phyloP scores from a whole-genome alignment of 2,113 vertebrate genomes.

The Sphyrna mokarran region DNA sequence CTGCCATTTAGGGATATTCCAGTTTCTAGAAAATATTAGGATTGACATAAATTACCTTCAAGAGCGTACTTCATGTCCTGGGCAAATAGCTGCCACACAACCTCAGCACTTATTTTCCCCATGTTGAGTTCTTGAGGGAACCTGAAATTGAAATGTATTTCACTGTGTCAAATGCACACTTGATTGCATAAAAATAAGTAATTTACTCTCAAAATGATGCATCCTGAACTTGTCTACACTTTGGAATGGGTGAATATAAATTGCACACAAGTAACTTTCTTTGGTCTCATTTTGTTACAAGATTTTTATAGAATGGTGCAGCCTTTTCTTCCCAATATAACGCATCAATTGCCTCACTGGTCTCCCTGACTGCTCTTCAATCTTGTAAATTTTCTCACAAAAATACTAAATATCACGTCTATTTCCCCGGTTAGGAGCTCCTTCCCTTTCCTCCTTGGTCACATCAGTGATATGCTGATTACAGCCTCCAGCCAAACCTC shows the following conservation, averaged over 20 bases:
- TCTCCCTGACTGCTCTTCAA: too few species aligned
- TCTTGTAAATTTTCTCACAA: not conserved
- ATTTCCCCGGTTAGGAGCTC: not conserved
- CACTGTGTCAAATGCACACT: slow-evolving; percentile 39
- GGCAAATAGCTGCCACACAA: slow-evolving; percentile 86
- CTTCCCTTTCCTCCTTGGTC: not conserved
- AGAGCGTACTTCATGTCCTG: slow-evolving; percentile 92
- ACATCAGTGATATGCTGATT: not conserved
- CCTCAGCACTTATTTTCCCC: slow-evolving; percentile 85
- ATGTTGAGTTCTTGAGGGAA: slow-evolving; percentile 92
- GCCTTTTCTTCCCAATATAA: not conserved
- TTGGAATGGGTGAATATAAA: not conserved
- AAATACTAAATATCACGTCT: not conserved
- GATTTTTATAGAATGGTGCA: not conserved
- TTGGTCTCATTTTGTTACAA: not conserved
- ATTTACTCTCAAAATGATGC: not conserved
- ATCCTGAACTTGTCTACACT: not conserved
- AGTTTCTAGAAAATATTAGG: not conserved
- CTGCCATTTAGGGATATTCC: not conserved
- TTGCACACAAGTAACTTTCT: not conserved
- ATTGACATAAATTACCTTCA: slow-evolving; percentile 68
- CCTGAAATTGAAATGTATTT: slow-evolving; percentile 58
- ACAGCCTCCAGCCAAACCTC: not conserved
- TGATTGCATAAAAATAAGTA: not conserved
- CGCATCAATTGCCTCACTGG: not conserved